Base-by-base conservation (phyloP, 2,113 vertebrate species). In the Esox niger region DNA sequence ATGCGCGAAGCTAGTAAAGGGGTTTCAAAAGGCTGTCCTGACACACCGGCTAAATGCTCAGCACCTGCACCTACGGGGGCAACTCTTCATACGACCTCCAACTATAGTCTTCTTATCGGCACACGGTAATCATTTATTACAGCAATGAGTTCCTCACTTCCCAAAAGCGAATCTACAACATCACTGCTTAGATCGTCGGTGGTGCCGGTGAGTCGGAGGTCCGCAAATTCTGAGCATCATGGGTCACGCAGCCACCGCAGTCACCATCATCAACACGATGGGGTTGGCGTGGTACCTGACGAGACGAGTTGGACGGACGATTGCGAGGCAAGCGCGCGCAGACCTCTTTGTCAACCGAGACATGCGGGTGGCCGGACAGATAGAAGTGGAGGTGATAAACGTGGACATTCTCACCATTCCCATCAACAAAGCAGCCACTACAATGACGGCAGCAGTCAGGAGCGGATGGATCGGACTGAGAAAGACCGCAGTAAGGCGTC, bases 91-190 rank as follows among this genome's bases (percentile, higher is more conserved):
- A 35, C 75, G 61, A 71, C 68, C 75, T 67, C 69, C 70, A 73
- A 68, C n/a, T 70, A 69, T 72, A 64, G 56, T 35, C 31, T 29
- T 29, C 52, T 59, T 33, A 38, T 31, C 62, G 13, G 55, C 43
- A 59, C 4, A 38, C 20, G 70, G 59, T 21, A 21, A 20, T 30
- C 54, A 68, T 20, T 9, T 10, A n/a, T 25, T 43, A 17, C 3
- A 15, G 69, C 58, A 52, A 96, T 97, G 95, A 96, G 94, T 88
- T 91, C 94, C 64, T 80, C 93, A 81, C 86, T 94, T 64, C 92
- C 93, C 62, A 95, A 95, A 82, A 95, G 95, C 92, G 94, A 97
- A 71, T 94, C 95, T 72, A 90, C 91, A 76, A 93, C 95, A 27
- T 94, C 95, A 43, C 89, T 96, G 68, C 90, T 94, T 75, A 91